Conservation (phyloP, 1,140 invertebrate species). For the Diachasmimorpha longicaudata region DNA sequence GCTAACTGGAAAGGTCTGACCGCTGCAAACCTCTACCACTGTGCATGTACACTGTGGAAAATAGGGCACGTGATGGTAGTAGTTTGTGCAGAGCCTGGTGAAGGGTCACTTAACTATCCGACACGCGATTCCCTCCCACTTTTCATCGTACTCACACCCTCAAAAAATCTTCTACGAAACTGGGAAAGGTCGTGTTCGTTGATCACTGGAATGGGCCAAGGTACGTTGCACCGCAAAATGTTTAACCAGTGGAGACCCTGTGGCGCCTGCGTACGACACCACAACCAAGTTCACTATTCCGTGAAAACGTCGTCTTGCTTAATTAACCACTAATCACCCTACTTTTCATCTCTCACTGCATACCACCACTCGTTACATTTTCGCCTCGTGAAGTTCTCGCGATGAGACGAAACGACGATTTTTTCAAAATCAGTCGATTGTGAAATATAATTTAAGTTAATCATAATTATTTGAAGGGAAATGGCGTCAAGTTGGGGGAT, state of each 20-base stretch:
- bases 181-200: not conserved
- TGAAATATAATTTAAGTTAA: too few species aligned
- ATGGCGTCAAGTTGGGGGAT: too few species aligned
- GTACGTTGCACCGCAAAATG: conserved; percentile 7
- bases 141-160: not conserved
- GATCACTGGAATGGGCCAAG: not conserved
- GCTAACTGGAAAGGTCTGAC: not conserved
- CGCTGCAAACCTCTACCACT: not conserved
- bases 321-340: conserved; percentile 23
- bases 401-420: not conserved
- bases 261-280: conserved; percentile 1
- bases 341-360: conserved; percentile 13
- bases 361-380: not conserved
- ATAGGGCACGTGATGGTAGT: not conserved
- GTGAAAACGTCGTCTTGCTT: conserved; percentile 20
- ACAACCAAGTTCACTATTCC: conserved; percentile 7
- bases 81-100: not conserved
- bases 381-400: not conserved
- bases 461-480: too few species aligned
- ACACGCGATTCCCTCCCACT: conserved; percentile 39
- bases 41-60: not conserved
- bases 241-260: not conserved
- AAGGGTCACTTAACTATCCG: conserved; percentile 11
- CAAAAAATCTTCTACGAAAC: conserved; percentile 7
- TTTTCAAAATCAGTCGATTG: not conserved